Conservation (phyloP, 2,113 vertebrate species). For the Daphoenositta chrysoptera region DNA sequence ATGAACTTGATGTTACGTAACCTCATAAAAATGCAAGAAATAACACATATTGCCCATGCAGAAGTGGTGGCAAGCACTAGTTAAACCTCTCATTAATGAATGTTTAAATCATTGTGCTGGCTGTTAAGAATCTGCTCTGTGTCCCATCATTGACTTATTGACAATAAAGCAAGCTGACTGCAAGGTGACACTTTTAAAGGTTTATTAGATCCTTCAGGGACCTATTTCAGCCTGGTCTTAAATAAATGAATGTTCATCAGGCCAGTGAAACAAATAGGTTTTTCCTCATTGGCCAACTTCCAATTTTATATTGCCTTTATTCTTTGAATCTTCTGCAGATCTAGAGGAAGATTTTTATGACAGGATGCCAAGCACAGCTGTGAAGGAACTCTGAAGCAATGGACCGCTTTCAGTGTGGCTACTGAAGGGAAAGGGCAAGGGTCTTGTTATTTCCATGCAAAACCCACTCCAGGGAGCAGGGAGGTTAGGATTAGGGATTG, state of each 20-base stretch:
- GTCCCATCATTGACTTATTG: not conserved
- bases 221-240: not conserved
- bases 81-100: not conserved
- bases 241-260: not conserved
- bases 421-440: not conserved
- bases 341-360: not conserved
- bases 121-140: not conserved
- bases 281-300: not conserved
- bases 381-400: not conserved
- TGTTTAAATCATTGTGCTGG: not conserved
- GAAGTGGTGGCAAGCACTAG: not conserved
- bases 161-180: not conserved
- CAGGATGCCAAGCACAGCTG: not conserved
- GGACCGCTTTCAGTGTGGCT: not conserved
- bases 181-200: not conserved
- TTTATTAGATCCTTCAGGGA: not conserved
- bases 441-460: not conserved
- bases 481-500: not conserved
- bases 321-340: not conserved
- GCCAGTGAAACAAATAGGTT: not conserved
- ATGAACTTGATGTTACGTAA: not conserved
- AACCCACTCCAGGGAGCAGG: not conserved
- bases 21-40: slow-evolving; percentile 23
- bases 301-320: not conserved
- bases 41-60: not conserved